A percentile compares a stretch with the other conserved stretches of the same genome.
Conservation (phyloP, 2,888 invertebrate species). For the Globia sparganii region DNA sequence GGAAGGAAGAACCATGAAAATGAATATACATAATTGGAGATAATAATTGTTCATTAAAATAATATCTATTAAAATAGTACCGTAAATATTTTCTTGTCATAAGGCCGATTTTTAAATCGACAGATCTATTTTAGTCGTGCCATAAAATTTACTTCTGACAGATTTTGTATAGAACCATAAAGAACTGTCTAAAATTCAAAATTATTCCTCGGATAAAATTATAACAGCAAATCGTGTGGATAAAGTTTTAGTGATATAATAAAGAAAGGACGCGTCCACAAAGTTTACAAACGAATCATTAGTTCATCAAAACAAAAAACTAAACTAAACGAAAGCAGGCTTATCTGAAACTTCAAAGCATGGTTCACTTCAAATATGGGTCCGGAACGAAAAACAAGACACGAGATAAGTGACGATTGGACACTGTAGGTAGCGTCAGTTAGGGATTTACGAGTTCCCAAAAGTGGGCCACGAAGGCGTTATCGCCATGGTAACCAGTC, state of each 20-base stretch:
- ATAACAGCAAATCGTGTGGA: not conserved
- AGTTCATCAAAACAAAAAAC: not conserved
- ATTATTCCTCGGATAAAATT: too few relatives aligned
- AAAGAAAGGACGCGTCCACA: not conserved
- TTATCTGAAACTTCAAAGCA: slow-evolving; percentile 12
- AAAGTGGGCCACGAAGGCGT: slow-evolving; percentile 63
- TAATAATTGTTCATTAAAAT: too few relatives aligned
- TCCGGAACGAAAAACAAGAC: not conserved
- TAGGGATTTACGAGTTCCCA: slow-evolving; percentile 41
- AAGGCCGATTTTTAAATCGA: too few relatives aligned
- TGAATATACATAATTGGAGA: not conserved
- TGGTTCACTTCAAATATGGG: not conserved
- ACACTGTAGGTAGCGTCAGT: slow-evolving; percentile 34
- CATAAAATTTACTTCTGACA: too few relatives aligned
- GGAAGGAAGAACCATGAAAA: not conserved
- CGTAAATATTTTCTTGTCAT: not conserved
- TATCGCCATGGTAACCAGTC: slow-evolving; percentile 67
- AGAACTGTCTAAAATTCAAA: too few relatives aligned
- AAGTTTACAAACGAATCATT: not conserved
- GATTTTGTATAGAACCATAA: too few relatives aligned
- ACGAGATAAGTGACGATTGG: slow-evolving; percentile 19
- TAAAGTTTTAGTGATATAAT: not conserved
- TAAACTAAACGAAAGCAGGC: not conserved
- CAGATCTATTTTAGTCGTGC: too few relatives aligned
- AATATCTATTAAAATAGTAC: not conserved